phyloP scores from a whole-genome alignment of 2,888 invertebrate species.

The Drosophila affinis region DNA sequence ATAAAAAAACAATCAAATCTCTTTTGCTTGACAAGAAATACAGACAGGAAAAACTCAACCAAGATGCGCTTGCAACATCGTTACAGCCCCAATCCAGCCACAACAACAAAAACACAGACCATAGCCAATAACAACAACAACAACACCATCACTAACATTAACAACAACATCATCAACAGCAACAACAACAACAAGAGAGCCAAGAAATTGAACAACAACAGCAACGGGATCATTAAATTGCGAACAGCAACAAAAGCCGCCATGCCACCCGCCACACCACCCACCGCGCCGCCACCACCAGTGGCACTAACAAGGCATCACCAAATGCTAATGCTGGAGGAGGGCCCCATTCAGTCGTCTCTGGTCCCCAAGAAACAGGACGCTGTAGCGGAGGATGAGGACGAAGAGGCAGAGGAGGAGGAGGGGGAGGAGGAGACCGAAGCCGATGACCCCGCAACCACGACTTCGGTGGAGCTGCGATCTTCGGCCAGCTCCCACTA shows the following conservation, averaged over 20 bases:
- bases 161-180: constrained; percentile 32
- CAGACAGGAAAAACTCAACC: background rate
- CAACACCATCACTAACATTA: constrained; percentile 36
- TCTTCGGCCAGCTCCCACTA: constrained; percentile 48
- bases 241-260: constrained; percentile 35
- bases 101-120: constrained; percentile 42
- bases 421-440: constrained; percentile 51
- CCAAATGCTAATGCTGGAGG: constrained; percentile 41
- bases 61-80: constrained; percentile 72
- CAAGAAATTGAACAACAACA: constrained; percentile 47
- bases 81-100: constrained; percentile 42
- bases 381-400: constrained; percentile 6
- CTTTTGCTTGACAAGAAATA: background rate
- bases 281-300: constrained; percentile 2
- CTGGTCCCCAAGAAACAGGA: background rate
- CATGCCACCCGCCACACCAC: constrained; percentile 30
- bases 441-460: constrained; percentile 46
- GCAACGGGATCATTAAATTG: constrained; percentile 49
- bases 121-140: constrained; percentile 14
- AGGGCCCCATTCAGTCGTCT: background rate
- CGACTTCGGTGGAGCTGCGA: constrained; percentile 67
- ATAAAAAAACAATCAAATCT: constrained; percentile 12
- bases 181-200: constrained; percentile 36
- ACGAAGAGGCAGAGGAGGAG: constrained; percentile 56
- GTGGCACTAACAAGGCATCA: constrained; percentile 9